Base-by-base conservation (phyloP, 2,888 invertebrate genomes). In the Homarus gammarus region DNA sequence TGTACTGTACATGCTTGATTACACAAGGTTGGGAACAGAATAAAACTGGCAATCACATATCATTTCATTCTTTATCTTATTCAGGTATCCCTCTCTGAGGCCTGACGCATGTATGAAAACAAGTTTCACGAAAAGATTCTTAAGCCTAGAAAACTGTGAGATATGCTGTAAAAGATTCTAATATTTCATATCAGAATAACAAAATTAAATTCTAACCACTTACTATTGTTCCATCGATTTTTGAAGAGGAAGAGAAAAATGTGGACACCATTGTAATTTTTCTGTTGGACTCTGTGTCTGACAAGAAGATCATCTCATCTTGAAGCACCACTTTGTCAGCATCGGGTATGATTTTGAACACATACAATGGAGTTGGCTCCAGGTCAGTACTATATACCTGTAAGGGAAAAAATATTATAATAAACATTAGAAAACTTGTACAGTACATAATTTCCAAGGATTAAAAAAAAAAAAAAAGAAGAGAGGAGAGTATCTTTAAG, bases 331-430 rank as follows among this genome's bases (percentile, higher is more conserved):
- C 94, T 92, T 95, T 95, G 92, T 95, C 94, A 93, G 95, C 95
- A 86, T 95, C 95, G 64, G 95, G 94, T 70, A 96, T 96, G 92
- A 97, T 94, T 94, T 96, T 96, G 93, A 96, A 96, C 78, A 96
- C 95, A 93, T 95, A 96, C 88, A 96, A 93, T 18, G 96, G 96
- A 90, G 95, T 95, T 87, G 95, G 94, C 92, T 95, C 96, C 79
- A 96, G 94, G 93, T 96, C 95, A 92, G 96, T 95, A 92, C 95
- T 95, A 93, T 96, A 96, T 90, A 96, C 95, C 96, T 96, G 93
- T 72, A 94, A 64, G 6, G 12, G 64, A 0, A 64, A 27, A 18
- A 56, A 22, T 1, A 0, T 49, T 49, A 22, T 56, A 56, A 18
- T 56, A 56, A 3, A 18, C 12, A 12, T 56, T 18, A 18, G 18